These are phyloP conservation scores for Melanotaenia trifasciata DNA, from an alignment of 2,797 vertebrate species.

Conservation along the genomic window DNA sequence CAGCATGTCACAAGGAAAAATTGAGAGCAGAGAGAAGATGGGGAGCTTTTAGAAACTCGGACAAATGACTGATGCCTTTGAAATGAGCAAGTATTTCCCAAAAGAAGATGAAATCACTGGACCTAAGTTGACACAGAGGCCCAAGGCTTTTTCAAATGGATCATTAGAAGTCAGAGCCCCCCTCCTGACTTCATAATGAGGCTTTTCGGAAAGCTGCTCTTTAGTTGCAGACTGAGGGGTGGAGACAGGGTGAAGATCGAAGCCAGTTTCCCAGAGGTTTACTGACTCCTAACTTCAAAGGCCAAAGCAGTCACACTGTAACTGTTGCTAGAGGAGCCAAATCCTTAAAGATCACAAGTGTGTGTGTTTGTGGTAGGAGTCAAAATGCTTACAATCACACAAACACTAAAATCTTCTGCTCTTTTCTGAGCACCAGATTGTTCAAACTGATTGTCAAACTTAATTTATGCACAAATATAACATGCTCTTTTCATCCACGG, in stretches of 20 bases:
- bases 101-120: constrained; percentile 51
- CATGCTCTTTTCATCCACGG: neutral
- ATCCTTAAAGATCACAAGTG: constrained; percentile 47
- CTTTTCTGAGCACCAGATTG: neutral
- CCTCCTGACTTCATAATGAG: constrained; percentile 60
- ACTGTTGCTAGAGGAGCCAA: constrained; percentile 51
- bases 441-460: constrained; percentile 3
- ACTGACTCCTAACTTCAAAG: constrained; percentile 74
- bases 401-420: neutral
- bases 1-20: constrained; percentile 24
- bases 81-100: constrained; percentile 51
- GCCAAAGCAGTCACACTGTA: constrained; percentile 49
- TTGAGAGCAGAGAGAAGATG: constrained; percentile 14
- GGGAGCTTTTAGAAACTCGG: constrained; percentile 43
- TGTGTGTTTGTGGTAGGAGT: constrained; percentile 16
- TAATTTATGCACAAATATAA: constrained; percentile 2
- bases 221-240: constrained; percentile 49
- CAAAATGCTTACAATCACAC: constrained; percentile 7
- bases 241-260: constrained; percentile 48
- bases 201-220: constrained; percentile 60
- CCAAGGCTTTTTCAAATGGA: constrained; percentile 50
- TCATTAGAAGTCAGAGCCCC: constrained; percentile 56
- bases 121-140: constrained; percentile 56
- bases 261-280: constrained; percentile 69
- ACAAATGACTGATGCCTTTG: constrained; percentile 46